A percentile compares a stretch with the other conserved stretches of the same genome.
phyloP scores from a whole-genome alignment of 2,888 invertebrate genomes.

The Papilio gigon region DNA sequence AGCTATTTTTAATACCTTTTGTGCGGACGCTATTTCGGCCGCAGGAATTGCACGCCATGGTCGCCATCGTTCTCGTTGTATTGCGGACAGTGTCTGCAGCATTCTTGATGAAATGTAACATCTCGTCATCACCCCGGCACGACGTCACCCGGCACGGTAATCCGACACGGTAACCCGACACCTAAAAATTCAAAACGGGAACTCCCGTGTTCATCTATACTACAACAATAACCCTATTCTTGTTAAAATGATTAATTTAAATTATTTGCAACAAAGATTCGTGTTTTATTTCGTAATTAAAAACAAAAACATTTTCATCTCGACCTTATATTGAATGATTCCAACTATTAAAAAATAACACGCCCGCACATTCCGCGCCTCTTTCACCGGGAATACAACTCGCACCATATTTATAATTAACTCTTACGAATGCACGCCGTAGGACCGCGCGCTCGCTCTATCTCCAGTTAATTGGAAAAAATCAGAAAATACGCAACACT shows the following conservation, averaged over 20 bases:
- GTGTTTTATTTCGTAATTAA: too few relatives aligned
- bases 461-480: background rate
- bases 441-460: background rate
- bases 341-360: too few relatives aligned
- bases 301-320: too few relatives aligned
- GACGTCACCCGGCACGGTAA: too few relatives aligned
- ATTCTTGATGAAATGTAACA: too few relatives aligned
- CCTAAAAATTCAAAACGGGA: background rate
- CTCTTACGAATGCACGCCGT: background rate
- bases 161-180: background rate
- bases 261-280: background rate
- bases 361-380: too few relatives aligned
- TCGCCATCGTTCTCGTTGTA: background rate
- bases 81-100: background rate
- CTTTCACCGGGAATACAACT: background rate
- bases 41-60: conserved; percentile 13
- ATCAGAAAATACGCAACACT: background rate
- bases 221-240: background rate
- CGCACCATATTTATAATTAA: background rate
- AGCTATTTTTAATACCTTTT: conserved; percentile 34
- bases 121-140: too few relatives aligned
- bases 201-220: background rate
- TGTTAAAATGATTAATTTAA: too few relatives aligned
- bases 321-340: too few relatives aligned
- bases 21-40: conserved; percentile 27